These are phyloP conservation scores for Crypturellus tataupa DNA, from an alignment of 2,797 vertebrate genomes.

Conservation along the genomic window DNA sequence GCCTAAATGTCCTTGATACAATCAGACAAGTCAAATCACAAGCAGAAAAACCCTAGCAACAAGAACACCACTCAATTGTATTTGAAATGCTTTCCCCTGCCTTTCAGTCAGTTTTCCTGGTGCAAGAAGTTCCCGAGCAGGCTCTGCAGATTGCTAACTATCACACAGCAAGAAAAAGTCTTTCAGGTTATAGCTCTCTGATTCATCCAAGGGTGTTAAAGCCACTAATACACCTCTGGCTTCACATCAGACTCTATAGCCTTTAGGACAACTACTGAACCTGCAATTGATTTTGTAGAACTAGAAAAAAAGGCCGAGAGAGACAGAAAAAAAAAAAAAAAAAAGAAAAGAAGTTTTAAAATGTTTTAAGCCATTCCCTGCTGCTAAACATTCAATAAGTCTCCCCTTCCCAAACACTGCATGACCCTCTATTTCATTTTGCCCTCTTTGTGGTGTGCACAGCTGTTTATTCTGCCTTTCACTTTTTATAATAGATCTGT, in stretches of 20 bases:
- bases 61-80: slow-evolving; percentile 6
- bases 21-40: slow-evolving; percentile 23
- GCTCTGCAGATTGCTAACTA: background rate
- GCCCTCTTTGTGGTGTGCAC: background rate
- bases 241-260: background rate
- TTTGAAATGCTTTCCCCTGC: background rate
- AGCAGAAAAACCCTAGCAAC: slow-evolving; percentile 7
- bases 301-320: background rate
- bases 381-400: background rate
- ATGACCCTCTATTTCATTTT: background rate
- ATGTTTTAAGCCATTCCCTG: background rate
- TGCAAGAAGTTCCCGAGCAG: background rate
- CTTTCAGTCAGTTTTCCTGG: background rate
- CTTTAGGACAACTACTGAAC: background rate
- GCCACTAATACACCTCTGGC: background rate
- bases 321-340: background rate
- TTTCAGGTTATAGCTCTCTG: background rate
- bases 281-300: background rate
- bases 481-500: slow-evolving; percentile 53
- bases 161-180: background rate
- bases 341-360: background rate
- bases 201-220: background rate
- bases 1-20: slow-evolving; percentile 28
- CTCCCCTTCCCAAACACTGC: background rate
- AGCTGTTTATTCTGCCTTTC: slow-evolving; percentile 46